phyloP scores from a whole-genome alignment of 2,113 vertebrate species.

The Coreoperca whiteheadi region DNA sequence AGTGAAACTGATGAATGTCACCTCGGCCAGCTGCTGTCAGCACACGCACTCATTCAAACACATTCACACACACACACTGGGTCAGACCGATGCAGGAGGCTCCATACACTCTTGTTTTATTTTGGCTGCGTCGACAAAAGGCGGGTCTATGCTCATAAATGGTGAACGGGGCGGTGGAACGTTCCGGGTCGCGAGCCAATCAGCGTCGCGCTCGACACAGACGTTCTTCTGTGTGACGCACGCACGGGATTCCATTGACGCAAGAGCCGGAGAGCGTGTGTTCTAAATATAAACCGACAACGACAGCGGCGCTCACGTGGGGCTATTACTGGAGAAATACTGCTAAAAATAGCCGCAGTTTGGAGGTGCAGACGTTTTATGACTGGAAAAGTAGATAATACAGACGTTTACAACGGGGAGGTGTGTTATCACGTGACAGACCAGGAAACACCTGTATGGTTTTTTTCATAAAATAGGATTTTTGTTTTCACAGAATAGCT shows the following conservation, averaged over 20 bases:
- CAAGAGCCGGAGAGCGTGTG: conserved; percentile 85
- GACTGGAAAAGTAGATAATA: conserved; percentile 52
- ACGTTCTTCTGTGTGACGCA: conserved; percentile 91
- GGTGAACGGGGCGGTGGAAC: conserved; percentile 83
- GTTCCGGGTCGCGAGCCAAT: conserved; percentile 85
- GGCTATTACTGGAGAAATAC: conserved; percentile 75
- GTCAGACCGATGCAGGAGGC: conserved; percentile 46
- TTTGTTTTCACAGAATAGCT: neutral
- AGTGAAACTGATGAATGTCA: conserved; percentile 45
- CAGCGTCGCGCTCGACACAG: conserved; percentile 56
- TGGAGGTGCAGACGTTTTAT: conserved; percentile 48
- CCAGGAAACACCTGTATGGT: conserved; percentile 52
- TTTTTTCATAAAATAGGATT: neutral
- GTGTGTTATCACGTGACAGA: conserved; percentile 1
- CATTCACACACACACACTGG: conserved; percentile 55
- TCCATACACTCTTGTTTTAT: conserved; percentile 75
- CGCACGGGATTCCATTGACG: conserved; percentile 95
- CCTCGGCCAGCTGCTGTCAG: conserved; percentile 58
- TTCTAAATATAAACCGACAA: conserved; percentile 88
- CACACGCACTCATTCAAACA: conserved; percentile 60
- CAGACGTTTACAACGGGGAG: conserved; percentile 5
- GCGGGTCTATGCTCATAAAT: conserved; percentile 82
- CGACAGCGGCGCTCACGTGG: conserved; percentile 69
- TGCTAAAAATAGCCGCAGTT: conserved; percentile 86
- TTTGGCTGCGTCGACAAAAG: conserved; percentile 71